These are phyloP conservation scores for Sinohyriopsis cumingii DNA, from an alignment of 2,888 invertebrate genomes.

Conservation along the genomic window DNA sequence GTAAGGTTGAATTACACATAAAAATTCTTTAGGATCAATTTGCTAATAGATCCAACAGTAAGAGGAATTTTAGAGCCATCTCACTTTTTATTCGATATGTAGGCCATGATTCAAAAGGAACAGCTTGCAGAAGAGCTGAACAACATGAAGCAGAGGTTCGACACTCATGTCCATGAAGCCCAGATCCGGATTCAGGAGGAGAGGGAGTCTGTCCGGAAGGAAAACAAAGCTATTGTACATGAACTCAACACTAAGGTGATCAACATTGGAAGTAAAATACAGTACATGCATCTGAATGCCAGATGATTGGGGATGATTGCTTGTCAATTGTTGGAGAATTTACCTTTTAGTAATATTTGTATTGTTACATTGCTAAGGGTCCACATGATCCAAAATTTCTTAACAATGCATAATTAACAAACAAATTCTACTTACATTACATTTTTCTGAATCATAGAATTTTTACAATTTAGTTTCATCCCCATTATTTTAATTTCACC, in stretches of 20 bases:
- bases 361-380: not conserved
- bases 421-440: too few relatives aligned
- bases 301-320: not conserved
- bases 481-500: too few relatives aligned
- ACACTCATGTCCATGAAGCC: slow-evolving; percentile 56
- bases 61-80: too few relatives aligned
- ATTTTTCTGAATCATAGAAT: too few relatives aligned
- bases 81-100: not conserved
- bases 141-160: slow-evolving; percentile 62
- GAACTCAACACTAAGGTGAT: slow-evolving; percentile 63
- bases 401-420: too few relatives aligned
- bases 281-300: not conserved
- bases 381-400: too few relatives aligned
- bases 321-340: not conserved
- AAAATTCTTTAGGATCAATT: too few relatives aligned
- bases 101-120: slow-evolving; percentile 67
- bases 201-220: slow-evolving; percentile 57
- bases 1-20: too few relatives aligned
- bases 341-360: not conserved
- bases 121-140: slow-evolving; percentile 66
- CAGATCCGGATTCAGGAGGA: slow-evolving; percentile 58
- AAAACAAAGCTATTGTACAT: slow-evolving; percentile 55
- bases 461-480: too few relatives aligned
- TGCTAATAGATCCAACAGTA: too few relatives aligned
- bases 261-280: not conserved